Conservation (phyloP, 2,797 vertebrate species). For the Sitta carolinensis region DNA sequence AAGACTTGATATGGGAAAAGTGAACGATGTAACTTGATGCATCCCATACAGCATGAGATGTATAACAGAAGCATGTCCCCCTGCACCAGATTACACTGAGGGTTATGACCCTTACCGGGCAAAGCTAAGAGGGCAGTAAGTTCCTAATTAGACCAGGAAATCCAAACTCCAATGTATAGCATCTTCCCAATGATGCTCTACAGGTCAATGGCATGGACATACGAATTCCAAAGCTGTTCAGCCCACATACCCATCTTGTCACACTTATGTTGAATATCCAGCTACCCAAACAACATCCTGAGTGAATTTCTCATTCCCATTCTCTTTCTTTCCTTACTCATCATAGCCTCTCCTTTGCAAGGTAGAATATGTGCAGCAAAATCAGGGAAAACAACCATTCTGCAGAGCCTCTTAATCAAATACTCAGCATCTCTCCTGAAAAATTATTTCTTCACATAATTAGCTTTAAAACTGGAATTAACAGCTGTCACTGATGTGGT, state of each 20-base stretch:
- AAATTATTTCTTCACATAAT: constrained; percentile 31
- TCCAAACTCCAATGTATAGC: neutral
- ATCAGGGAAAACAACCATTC: neutral
- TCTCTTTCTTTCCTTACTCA: neutral
- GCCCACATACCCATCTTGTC: neutral
- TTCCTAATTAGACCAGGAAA: neutral
- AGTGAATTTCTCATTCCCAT: neutral
- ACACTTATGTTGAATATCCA: neutral
- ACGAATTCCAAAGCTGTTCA: neutral
- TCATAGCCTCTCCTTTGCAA: neutral
- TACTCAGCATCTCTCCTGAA: constrained; percentile 16
- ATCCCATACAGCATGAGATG: fast-evolving
- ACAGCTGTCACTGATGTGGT: neutral
- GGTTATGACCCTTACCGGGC: neutral
- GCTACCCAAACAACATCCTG: neutral
- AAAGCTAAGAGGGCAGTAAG: neutral
- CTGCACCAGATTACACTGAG: neutral
- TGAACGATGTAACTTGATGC: neutral
- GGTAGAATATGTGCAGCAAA: neutral
- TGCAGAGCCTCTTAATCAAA: neutral
- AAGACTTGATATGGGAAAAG: neutral
- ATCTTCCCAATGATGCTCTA: neutral
- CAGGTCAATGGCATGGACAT: fast-evolving
- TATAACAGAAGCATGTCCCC: neutral
- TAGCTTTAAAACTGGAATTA: neutral